Evolutionary conservation across 2,888 invertebrate genomes (phyloP), one percentile per base, ranked within the genome.

Genomic region (Eupithecia tripunctaria): DNA sequence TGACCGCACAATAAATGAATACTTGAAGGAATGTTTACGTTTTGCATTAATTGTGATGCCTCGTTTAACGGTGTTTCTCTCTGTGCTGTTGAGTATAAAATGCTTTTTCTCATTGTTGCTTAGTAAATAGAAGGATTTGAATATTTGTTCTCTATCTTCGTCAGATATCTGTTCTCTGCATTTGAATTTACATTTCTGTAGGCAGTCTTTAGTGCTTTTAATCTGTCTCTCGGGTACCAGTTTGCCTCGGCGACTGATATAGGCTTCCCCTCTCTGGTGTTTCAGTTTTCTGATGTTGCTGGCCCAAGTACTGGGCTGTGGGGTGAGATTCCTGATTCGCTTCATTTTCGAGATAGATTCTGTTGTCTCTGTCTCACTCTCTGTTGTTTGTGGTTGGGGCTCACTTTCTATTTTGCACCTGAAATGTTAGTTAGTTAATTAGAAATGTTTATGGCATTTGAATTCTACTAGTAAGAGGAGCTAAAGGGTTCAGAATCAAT

Each of bases 201-300:
- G 79, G 68, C 94, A 94, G 79, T 94, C 92, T 82, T 94, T 94
- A 0, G 88, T 91, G 65, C 85, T 92, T 47, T 82, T 85, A 2
- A 94, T 88, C 69, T 83, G 81, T 75, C 89, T 83, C 67, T 93
- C 93, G 0, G 93, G 92, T 0, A 94, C 92, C 38, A 81, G 90
- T 78, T 94, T 94, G 0, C 94, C 94, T 74, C 93, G 80, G 60
- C 92, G 84, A 67, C 86, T 93, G 38, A 94, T 84, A 73, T 94
- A 94, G 0, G 94, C 93, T 76, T 94, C 94, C 0, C 94, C 94
- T 66, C 89, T 82, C 76, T 94, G 93, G 76, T 94, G 94, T 79
- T 93, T 93, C 2, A 85, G 43, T 78, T 94, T 94, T 0, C 94
- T 83, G 2, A 94, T 82, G 73, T 94, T 93, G 72, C 92, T 91